Evolutionary conservation across 2,888 invertebrate genomes (phyloP), one percentile per base, ranked within the genome.

Genomic region (Oscheius sp.): DNA sequence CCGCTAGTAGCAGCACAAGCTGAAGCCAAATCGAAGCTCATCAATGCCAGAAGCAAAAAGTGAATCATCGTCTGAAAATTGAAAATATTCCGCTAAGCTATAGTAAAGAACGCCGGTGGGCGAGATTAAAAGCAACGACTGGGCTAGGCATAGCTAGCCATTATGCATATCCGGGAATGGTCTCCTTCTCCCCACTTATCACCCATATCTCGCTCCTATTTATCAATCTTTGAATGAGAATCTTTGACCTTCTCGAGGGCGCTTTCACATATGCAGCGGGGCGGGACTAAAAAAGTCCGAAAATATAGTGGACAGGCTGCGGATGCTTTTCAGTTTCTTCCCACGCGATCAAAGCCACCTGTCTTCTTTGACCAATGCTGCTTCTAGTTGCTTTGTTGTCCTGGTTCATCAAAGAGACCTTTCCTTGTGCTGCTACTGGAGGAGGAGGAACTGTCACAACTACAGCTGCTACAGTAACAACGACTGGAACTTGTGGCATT

Each of bases 391-490:
- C 11, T 53, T 11, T 53, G 29, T 53, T 11, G 3, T 4, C 29
- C 11, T 53, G 3, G 3, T 53, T 53, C 11, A 29, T 53, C 53
- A 29, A 29, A 29, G 53, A 53, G 29, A 29, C 53, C 11, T 53
- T 3, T 3, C n/a, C 48, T 21, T 63, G 63, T 48, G 63, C 63
- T 47, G 63, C 63, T 48, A 63, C 63, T 29, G 32, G 48, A n/a
- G 63, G 47, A 21, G 63, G 21, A 48, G 62, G 62, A 11, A 62
- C 62, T 42, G 37, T 35, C 2, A 62, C 62, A n/a, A 62, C 62
- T 7, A 62, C 62, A 33, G 35, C n/a, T 35, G n/a, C 59, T 50
- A 53, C 53, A 53, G 53, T 53, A 21, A 53, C 53, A 9, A 53
- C 53, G 4, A 53, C 53, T 53, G 7, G 11, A 53, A 11, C 53